Conservation (phyloP, 2,888 invertebrate species). For the Yponomeuta malinellus region DNA sequence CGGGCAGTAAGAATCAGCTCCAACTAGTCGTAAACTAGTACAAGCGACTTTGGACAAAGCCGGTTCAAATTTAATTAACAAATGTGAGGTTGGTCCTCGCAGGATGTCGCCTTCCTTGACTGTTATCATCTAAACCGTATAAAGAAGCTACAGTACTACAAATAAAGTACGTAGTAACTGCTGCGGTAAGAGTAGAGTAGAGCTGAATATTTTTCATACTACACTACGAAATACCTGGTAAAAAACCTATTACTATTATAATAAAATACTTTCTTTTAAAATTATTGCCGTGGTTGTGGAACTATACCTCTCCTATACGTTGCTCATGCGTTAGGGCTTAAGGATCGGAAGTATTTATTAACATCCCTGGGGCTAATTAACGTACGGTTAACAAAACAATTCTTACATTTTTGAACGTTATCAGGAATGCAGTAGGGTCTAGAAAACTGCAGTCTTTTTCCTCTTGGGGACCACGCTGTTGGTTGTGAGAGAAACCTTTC, state of each 20-base stretch:
- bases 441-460: background rate
- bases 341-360: slow-evolving; percentile 13
- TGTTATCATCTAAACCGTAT: background rate
- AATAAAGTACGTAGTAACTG: background rate
- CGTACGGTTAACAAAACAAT: background rate
- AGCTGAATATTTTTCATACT: too few relatives aligned
- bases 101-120: slow-evolving; percentile 34
- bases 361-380: slow-evolving; percentile 7
- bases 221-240: too few relatives aligned
- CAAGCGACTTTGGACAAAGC: slow-evolving; percentile 29
- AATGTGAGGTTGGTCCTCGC: slow-evolving; percentile 49
- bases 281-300: background rate
- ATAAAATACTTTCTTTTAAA: background rate
- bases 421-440: background rate
- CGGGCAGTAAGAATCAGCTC: slow-evolving; percentile 20
- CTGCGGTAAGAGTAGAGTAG: background rate
- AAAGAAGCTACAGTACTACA: slow-evolving; percentile 3
- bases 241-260: too few relatives aligned
- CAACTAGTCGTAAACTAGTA: slow-evolving; percentile 23
- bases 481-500: background rate
- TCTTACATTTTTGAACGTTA: background rate
- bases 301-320: background rate
- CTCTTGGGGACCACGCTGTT: background rate
- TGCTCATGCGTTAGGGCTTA: slow-evolving; percentile 5
- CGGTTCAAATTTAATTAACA: slow-evolving; percentile 57